Conservation (phyloP, 2,113 vertebrate genomes). For the Sakesphorus luctuosus region DNA sequence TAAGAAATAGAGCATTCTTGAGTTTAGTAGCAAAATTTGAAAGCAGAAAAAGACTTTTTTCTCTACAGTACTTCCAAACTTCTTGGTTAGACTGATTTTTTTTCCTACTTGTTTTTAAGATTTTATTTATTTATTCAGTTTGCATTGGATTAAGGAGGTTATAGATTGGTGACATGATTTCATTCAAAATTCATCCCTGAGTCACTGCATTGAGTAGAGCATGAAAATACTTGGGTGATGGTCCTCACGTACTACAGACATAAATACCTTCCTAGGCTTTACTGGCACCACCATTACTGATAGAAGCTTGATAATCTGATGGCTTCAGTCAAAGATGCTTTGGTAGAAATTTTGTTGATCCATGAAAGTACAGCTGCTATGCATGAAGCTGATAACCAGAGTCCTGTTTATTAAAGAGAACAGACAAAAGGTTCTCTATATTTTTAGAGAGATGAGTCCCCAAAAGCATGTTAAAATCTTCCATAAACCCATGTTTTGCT, state of each 20-base stretch:
- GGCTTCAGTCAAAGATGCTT: background rate
- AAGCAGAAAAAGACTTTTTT: background rate
- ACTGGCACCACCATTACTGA: background rate
- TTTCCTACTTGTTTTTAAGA: background rate
- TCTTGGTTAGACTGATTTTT: background rate
- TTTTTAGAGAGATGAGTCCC: background rate
- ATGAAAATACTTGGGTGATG: background rate
- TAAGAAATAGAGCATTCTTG: background rate
- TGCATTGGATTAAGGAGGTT: background rate
- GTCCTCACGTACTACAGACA: background rate
- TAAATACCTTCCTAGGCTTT: background rate
- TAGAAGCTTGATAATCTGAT: background rate
- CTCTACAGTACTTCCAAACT: background rate
- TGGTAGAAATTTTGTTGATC: background rate
- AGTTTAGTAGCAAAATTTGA: background rate
- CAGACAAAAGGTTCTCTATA: background rate
- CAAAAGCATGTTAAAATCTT: background rate
- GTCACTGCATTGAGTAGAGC: background rate
- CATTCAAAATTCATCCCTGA: background rate
- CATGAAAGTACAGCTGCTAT: background rate
- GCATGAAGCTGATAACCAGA: background rate
- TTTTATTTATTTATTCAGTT: background rate
- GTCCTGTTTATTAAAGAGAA: background rate
- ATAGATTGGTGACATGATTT: background rate
- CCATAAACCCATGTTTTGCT: background rate